Conservation (phyloP, 2,797 vertebrate species). For the Silurus aristotelis region DNA sequence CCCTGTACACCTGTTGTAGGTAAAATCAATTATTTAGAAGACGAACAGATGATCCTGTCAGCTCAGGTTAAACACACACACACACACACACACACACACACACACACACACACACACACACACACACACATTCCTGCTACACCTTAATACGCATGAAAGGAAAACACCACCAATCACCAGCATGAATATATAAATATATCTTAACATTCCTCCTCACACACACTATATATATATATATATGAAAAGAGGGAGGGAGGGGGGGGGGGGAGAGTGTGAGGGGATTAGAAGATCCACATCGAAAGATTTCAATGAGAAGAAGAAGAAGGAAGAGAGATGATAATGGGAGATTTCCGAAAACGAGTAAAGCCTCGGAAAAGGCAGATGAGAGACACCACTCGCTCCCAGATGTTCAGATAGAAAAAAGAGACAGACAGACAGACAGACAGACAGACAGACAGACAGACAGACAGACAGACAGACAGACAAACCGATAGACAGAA, state of each 20-base stretch:
- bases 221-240: neutral
- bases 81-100: neutral
- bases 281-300: slow-evolving; percentile 8
- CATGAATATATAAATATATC: neutral
- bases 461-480: too few relatives aligned
- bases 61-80: neutral
- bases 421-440: neutral
- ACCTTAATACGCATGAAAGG: neutral
- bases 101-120: slow-evolving; percentile 16
- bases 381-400: neutral
- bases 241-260: neutral
- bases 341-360: slow-evolving; percentile 10
- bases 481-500: too few relatives aligned
- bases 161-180: neutral
- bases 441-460: too few relatives aligned
- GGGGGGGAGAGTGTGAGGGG: neutral
- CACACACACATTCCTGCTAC: neutral
- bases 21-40: slow-evolving; percentile 13
- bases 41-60: slow-evolving; percentile 2
- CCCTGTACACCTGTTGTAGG: slow-evolving; percentile 11
- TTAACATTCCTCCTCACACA: neutral
- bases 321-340: slow-evolving; percentile 1
- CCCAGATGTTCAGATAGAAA: neutral
- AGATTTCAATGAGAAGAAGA: neutral
- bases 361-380: slow-evolving; percentile 29